Conservation (phyloP, 2,797 vertebrate genomes). For the Typhlichthys eigenmanni region DNA sequence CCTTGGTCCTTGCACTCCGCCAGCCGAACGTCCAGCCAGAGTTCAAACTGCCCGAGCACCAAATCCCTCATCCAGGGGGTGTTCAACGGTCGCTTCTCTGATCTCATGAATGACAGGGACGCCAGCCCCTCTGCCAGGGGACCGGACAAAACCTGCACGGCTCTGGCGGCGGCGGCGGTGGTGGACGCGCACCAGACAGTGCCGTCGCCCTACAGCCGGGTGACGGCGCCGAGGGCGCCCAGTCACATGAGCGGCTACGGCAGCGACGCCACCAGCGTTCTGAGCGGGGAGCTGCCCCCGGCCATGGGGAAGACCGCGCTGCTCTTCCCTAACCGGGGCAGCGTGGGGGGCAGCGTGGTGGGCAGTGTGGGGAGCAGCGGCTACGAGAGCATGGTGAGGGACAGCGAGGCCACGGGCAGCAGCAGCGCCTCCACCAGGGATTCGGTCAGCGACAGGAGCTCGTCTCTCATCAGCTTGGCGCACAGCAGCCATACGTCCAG, state of each 20-base stretch:
- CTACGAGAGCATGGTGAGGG: conserved; percentile 93
- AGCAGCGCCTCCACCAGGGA: conserved; percentile 84
- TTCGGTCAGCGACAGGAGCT: conserved; percentile 90
- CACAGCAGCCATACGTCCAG: conserved; percentile 84
- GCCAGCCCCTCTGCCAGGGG: conserved; percentile 70
- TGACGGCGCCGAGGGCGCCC: conserved; percentile 88
- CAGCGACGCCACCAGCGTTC: conserved; percentile 91
- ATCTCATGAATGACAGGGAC: conserved; percentile 80
- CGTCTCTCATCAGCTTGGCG: conserved; percentile 73
- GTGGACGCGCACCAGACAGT: conserved; percentile 62
- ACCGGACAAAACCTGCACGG: conserved; percentile 67
- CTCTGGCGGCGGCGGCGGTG: conserved; percentile 32
- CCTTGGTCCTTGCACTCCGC: conserved; percentile 88
- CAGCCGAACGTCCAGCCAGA: conserved; percentile 84
- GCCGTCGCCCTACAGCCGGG: conserved; percentile 91
- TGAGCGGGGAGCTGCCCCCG: conserved; percentile 91
- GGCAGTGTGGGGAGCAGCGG: conserved; percentile 93
- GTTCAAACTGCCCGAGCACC: conserved; percentile 81
- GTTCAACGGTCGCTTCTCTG: conserved; percentile 88
- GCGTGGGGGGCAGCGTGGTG: conserved; percentile 86
- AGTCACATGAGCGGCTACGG: conserved; percentile 86
- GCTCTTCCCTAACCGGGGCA: conserved; percentile 86
- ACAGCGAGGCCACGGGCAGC: conserved; percentile 91
- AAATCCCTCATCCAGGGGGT: conserved; percentile 85
- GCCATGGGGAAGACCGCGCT: conserved; percentile 97